Evolutionary conservation across 2,888 invertebrate species (phyloP).

Genomic region (Torymus auratus): DNA sequence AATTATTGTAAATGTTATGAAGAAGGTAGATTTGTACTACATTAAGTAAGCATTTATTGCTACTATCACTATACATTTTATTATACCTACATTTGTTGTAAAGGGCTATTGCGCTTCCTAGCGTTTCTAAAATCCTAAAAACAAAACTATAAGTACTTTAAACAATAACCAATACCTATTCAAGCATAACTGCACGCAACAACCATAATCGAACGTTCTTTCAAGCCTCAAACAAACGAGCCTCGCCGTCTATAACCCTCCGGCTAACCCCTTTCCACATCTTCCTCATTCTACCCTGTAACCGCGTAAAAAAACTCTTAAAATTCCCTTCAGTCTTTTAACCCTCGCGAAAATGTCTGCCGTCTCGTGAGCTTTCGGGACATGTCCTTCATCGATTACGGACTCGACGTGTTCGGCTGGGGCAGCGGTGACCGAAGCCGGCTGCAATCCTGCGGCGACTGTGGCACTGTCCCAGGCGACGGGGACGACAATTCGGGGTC

Average conservation of each 20-base stretch:
- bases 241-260: neutral
- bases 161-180: too few species aligned
- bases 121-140: neutral
- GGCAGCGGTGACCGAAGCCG: neutral
- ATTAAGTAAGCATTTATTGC: too few species aligned
- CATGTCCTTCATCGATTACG: slow-evolving; percentile 57
- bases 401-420: slow-evolving; percentile 45
- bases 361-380: neutral
- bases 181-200: too few species aligned
- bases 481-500: neutral
- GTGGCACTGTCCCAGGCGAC: neutral
- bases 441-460: slow-evolving; percentile 24
- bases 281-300: too few species aligned
- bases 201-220: too few species aligned
- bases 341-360: neutral
- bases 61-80: too few species aligned
- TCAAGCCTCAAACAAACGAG: slow-evolving; percentile 20
- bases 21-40: too few species aligned
- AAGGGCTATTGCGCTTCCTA: neutral
- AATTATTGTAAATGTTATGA: too few species aligned
- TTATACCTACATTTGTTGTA: too few species aligned
- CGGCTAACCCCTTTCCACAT: too few species aligned
- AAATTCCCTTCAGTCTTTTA: neutral
- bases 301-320: neutral
- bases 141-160: neutral